Base-by-base conservation (phyloP, 2,113 vertebrate species). In the Serinus canaria region DNA sequence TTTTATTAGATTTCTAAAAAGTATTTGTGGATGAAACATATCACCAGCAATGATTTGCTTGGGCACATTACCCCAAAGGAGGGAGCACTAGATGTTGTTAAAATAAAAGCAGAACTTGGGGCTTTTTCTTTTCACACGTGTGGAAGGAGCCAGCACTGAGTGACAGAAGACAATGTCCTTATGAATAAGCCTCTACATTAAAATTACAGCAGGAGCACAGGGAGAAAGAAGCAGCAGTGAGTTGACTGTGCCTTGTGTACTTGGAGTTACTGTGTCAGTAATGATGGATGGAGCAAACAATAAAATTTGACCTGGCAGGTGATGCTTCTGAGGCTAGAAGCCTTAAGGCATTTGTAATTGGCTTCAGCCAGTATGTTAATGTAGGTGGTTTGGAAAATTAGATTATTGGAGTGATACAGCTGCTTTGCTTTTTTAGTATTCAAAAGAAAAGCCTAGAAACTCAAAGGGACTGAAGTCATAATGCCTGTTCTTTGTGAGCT, bases 221-320 rank as follows among this genome's bases (percentile, higher is more conserved):
- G 66, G 52, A 95, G 74, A 50, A 66, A 16, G 66, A 73, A 66
- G 67, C 16, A 84, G 62, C 50, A 80, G 43, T 35, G 59, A 64
- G 66, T 46, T 28, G 15, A 53, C 60, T 80, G 41, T 95, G 70
- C 55, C 68, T 78, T 84, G 63, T 95, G 63, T 95, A 68, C 83
- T 96, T 89, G 74, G 95, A 95, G 75, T 97, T 94, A 91, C 66
- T 68, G 73, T 95, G 93, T 94, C 95, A 90, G 70, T 73, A 83
- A 47, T 88, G 93, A 95, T 95, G 89, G 79, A 95, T 96, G 94
- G 92, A 87, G 31, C 59, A 75, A 87, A 94, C 90, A 81, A 79
- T 94, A 56, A 96, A 95, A 80, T 90, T 35, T 96, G 97, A 88
- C 94, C 94, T 92, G 72, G 89, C 84, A 53, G 66, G 46, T 79